Evolutionary conservation across 1,140 invertebrate species (phyloP).

Genomic region (Triops longicaudatus): DNA sequence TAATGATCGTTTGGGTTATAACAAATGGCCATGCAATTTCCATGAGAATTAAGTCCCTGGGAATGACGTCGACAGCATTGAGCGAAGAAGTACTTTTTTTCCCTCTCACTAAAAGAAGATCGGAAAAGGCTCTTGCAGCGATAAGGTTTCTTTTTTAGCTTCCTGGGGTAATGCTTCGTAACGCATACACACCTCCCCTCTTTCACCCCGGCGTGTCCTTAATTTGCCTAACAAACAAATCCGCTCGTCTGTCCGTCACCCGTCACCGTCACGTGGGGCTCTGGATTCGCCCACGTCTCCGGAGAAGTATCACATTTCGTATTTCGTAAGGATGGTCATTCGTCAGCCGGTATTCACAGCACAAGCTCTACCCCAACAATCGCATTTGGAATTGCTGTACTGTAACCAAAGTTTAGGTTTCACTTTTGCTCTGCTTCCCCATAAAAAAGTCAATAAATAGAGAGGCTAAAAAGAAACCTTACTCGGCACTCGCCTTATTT

Average conservation of each 20-base stretch:
- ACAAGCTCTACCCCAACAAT: not conserved
- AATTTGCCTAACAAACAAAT: constrained; percentile 13
- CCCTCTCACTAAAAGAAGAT: not conserved
- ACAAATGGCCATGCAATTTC: not conserved
- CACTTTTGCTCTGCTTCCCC: not conserved
- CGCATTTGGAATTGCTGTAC: not conserved
- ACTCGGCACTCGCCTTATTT: not conserved
- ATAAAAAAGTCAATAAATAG: not conserved
- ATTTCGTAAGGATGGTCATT: not conserved
- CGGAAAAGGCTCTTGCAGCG: not conserved
- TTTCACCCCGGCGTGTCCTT: not conserved
- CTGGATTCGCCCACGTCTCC: not conserved
- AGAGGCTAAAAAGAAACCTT: not conserved
- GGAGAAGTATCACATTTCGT: not conserved
- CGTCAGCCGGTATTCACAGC: not conserved
- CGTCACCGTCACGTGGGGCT: not conserved
- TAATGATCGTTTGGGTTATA: too few species aligned
- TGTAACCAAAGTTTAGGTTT: not conserved
- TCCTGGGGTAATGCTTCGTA: not conserved
- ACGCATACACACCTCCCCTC: not conserved
- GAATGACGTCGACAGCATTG: not conserved
- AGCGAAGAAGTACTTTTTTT: not conserved
- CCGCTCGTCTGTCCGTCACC: not conserved
- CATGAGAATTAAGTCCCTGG: not conserved
- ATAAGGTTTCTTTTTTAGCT: not conserved